Evolutionary conservation across 2,888 invertebrate species (phyloP), one percentile per base, ranked within the genome.

Genomic region (Xanthorhoe designata): DNA sequence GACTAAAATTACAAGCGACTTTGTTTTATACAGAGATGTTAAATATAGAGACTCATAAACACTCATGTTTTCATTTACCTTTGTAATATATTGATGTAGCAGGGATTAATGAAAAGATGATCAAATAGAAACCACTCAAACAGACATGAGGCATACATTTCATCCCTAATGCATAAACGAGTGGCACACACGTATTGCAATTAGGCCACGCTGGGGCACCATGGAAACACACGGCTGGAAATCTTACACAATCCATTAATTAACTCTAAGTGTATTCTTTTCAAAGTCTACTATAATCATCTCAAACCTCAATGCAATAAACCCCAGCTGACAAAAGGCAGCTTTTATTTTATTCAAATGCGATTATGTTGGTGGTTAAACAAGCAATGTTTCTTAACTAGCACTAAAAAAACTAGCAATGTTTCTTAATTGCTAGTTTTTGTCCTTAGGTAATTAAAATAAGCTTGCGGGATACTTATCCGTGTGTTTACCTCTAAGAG

Each of bases 131-230:
- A 51, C 50, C 55, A 64, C 64, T 66, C 45, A 61, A 64, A 61
- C 61, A 64, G 67, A 67, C 58, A 66, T 62, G 47, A 72, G 65
- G 53, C 50, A 53, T 53, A 54, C 55, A 56, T 45, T 62, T 32
- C 51, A 70, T 54, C 62, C 61, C 59, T 62, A 60, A 67, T 61
- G 57, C 55, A 65, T 64, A 66, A 66, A 66, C 68, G 56, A 72
- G 69, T 62, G 61, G 57, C 63, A 58, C 51, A 59, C 54, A 57
- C 74, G 70, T 69, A 71, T 72, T 74, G 80, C 75, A 81, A 82
- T 82, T 79, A 80, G 66, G 74, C 66, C 70, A 65, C 65, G 70
- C 59, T 74, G 73, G 73, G 71, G 72, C 60, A 75, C 75, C 77
- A 78, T 47, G 51, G 45, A 17, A 60, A 62, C 24, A 56, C 24